Conservation (phyloP, 2,797 vertebrate species). For the Petrocephalus schoutedeni region DNA sequence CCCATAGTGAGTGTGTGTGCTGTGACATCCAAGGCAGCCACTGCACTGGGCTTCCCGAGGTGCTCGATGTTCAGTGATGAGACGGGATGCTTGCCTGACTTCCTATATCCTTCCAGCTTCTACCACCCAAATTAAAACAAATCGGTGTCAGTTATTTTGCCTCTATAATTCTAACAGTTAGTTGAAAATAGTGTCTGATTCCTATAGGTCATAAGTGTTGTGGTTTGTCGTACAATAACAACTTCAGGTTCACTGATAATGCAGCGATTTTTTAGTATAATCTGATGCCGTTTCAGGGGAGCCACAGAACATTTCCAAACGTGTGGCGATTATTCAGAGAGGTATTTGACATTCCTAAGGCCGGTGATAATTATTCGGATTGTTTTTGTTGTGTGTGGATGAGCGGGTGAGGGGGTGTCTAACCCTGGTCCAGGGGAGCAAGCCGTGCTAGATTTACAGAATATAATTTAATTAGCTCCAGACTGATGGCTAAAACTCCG, state of each 20-base stretch:
- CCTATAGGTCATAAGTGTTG: neutral
- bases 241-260: neutral
- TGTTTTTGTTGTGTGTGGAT: neutral
- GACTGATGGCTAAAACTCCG: neutral
- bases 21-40: neutral
- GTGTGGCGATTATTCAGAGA: neutral
- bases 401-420: neutral
- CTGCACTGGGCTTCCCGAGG: neutral
- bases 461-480: conserved; percentile 2
- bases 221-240: neutral
- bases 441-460: neutral
- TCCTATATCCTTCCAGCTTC: neutral
- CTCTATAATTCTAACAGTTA: neutral
- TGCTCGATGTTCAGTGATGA: neutral
- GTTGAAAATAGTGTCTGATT: neutral
- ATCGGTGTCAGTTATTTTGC: neutral
- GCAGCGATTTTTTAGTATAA: neutral
- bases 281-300: neutral
- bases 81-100: neutral
- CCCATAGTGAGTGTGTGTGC: neutral
- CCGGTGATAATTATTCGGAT: neutral
- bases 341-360: neutral
- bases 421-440: neutral
- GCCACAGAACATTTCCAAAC: neutral
- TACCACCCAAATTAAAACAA: neutral